Evolutionary conservation across 2,888 invertebrate species (phyloP), one percentile per base, ranked within the genome.

Genomic region (Parapristionchus giblindavisi): DNA sequence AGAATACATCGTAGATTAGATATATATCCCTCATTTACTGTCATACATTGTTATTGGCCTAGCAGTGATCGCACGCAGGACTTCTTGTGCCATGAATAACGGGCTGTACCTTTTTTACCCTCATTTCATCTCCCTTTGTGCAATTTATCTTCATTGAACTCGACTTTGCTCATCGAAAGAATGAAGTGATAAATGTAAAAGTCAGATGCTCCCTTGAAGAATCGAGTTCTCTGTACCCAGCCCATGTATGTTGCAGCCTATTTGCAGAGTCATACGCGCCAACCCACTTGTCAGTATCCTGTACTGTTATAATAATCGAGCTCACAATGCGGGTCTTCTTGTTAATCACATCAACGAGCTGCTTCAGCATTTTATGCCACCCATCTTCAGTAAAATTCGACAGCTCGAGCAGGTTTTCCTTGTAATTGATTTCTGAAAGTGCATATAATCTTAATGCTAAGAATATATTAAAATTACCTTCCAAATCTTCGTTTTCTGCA

Each of bases 381-480:
- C 51, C 8, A 11, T 34, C 51, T 21, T 11, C 1, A 3, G 51
- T 52, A 3, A 68, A 48, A 27, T 40, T 40, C 14, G 14, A 52
- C n/a, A 68, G 52, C 1, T 51, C 11, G n/a, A 68, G 34, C 68
- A 52, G n/a, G 27, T 68, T 68, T 1, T 27, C 14, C 43, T 68
- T 52, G 48, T 68, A 52, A 52, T 68, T 52, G 52, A 68, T 68
- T 43, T 48, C 68, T 68, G 36, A 51, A 58, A 58, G 32, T 17
- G 6, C 52, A n/a, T 4, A 24, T 52, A 4, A 24, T 52, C 21
- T 3, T 52, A 58, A 24, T 14, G 3, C 27, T 48, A 48, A 48
- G 21, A 48, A 48, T 21, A 48, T 48, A 48, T 14, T 21, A 48
- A 48, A 48, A 48, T 11, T 11, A 48, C 21, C 21, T 14, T 14